phyloP scores from a whole-genome alignment of 2,888 invertebrate genomes.

The Adelphocoris suturalis region DNA sequence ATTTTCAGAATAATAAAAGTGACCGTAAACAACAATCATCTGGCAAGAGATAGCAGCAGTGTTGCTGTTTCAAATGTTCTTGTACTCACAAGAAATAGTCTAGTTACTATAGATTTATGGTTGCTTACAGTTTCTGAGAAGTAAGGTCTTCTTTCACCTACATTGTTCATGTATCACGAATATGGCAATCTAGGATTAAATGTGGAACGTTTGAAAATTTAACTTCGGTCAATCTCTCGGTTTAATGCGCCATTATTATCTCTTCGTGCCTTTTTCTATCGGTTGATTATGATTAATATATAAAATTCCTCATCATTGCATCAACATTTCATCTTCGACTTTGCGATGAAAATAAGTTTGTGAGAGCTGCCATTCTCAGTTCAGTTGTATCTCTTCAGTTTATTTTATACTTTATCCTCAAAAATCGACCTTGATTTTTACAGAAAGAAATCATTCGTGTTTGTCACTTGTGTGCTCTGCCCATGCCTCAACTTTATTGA shows the following conservation, averaged over 20 bases:
- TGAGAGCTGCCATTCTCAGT: no score
- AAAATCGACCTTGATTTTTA: no score
- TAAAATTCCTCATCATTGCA: no score
- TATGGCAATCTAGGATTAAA: constrained; percentile 27
- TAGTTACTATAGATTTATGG: neutral
- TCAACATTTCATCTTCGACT: no score
- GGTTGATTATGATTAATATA: no score
- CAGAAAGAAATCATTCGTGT: no score
- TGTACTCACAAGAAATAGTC: constrained; percentile 75
- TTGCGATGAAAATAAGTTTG: no score
- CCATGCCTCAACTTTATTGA: no score
- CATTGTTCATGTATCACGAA: neutral
- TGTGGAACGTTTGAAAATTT: neutral
- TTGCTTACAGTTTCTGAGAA: constrained; percentile 6
- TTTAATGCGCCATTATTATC: neutral
- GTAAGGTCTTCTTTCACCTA: neutral
- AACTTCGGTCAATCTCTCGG: neutral
- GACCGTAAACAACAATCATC: constrained; percentile 76
- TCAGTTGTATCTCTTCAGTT: no score
- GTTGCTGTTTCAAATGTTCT: constrained; percentile 81
- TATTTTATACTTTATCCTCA: no score
- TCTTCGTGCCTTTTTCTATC: no score
- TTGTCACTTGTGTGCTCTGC: no score
- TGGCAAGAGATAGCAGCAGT: constrained; percentile 80
- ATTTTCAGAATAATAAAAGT: constrained; percentile 82